Conservation (phyloP, 2,797 vertebrate genomes). For the Leptoclinus maculatus region DNA sequence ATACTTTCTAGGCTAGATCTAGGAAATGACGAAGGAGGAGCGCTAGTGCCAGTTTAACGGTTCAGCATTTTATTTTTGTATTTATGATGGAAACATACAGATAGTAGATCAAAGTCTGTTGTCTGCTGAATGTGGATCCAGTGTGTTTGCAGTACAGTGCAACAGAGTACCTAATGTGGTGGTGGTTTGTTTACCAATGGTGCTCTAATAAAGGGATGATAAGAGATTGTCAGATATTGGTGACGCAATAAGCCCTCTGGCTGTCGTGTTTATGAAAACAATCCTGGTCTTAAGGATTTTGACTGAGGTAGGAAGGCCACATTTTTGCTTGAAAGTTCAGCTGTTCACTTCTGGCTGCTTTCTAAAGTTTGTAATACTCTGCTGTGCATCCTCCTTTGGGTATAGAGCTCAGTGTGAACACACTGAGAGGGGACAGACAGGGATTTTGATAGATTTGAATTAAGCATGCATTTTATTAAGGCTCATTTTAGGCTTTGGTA, state of each 20-base stretch:
- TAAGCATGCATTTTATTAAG: not conserved
- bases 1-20: not conserved
- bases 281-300: not conserved
- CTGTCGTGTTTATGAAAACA: conserved; percentile 34
- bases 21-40: not conserved
- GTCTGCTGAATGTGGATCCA: conserved; percentile 13
- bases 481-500: not conserved
- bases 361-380: not conserved
- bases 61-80: conserved; percentile 8
- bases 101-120: conserved; percentile 6
- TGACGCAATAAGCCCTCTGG: conserved; percentile 12
- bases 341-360: not conserved
- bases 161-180: conserved; percentile 12
- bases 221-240: conserved; percentile 4
- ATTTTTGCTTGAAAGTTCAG: not conserved
- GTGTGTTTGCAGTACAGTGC: conserved; percentile 29
- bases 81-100: not conserved
- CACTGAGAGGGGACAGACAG: not conserved
- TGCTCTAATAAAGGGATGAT: conserved; percentile 27
- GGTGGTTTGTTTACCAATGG: conserved; percentile 23
- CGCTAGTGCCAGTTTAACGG: not conserved
- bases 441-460: conserved; percentile 5
- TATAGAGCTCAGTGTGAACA: not conserved
- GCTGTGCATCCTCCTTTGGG: not conserved
- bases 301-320: not conserved